These are phyloP conservation scores for Orbicella faveolata DNA, from an alignment of 64 coral and sea anemone species.

Conservation along the genomic window DNA sequence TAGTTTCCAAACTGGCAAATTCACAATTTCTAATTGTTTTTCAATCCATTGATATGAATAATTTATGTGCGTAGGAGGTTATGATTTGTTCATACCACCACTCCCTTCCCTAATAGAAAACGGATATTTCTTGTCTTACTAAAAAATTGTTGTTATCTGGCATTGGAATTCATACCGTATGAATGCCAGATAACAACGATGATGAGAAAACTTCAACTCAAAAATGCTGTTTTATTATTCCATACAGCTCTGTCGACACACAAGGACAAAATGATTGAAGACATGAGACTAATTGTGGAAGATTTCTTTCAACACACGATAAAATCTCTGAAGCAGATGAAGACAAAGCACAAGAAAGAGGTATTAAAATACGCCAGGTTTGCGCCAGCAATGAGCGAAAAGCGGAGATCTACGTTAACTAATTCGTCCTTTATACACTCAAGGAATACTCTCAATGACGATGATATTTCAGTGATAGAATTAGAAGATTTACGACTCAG, in stretches of 20 bases:
- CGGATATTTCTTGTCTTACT: too few relatives aligned
- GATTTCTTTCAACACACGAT: background rate
- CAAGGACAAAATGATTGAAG: slow-evolving; percentile 22
- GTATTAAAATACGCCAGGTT: background rate
- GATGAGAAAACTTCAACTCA: background rate
- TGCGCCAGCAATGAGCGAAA: background rate
- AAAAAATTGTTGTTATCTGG: too few relatives aligned
- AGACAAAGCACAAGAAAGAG: background rate
- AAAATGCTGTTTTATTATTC: background rate
- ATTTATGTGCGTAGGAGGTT: too few relatives aligned
- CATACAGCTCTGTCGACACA: background rate
- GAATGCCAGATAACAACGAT: background rate
- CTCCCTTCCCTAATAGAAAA: too few relatives aligned
- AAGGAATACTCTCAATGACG: background rate
- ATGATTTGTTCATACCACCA: too few relatives aligned
- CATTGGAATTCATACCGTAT: too few relatives aligned
- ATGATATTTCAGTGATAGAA: background rate
- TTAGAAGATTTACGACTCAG: background rate
- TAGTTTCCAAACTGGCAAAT: too few relatives aligned
- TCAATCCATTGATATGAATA: too few relatives aligned
- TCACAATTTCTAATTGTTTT: too few relatives aligned
- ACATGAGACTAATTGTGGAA: slow-evolving; percentile 2
- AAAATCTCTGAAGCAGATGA: background rate
- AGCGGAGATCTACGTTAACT: background rate
- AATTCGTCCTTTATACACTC: background rate